Conservation (phyloP, 1,140 invertebrate species). For the Nixonia krombeini region DNA sequence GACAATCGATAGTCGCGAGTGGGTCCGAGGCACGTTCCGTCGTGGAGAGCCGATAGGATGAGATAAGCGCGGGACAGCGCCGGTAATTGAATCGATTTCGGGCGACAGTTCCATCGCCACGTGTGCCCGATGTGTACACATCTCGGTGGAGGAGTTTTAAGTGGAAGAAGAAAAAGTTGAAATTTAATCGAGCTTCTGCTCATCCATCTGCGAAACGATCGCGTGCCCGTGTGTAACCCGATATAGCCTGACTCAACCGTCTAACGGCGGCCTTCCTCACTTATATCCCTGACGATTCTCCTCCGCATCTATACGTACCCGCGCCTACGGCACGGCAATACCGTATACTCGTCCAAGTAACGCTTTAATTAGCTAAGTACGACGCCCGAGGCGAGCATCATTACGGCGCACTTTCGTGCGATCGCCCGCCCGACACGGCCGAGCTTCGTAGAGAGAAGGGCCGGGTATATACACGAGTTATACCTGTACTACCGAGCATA, state of each 20-base stretch:
- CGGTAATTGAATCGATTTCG: not conserved
- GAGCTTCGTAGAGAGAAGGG: constrained; percentile 21
- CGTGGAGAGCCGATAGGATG: no score
- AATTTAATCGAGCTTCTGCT: constrained; percentile 10
- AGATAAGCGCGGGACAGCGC: no score
- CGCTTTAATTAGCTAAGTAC: constrained; percentile 64
- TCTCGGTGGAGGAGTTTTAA: no score
- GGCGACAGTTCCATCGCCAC: no score
- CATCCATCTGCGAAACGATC: constrained; percentile 22
- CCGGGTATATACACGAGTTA: no score
- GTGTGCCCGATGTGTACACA: no score
- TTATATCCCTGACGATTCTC: constrained; percentile 28
- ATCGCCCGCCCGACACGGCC: constrained; percentile 39
- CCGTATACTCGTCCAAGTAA: constrained; percentile 32
- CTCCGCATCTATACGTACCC: constrained; percentile 22
- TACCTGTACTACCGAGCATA: constrained; percentile 24
- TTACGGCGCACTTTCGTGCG: constrained; percentile 54
- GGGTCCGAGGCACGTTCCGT: no score
- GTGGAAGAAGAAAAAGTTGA: not conserved
- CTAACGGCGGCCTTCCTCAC: constrained; percentile 10
- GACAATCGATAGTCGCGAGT: no score
- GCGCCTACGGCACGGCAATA: constrained; percentile 19
- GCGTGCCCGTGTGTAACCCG: constrained; percentile 34
- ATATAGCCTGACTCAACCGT: constrained; percentile 19
- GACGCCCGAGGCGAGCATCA: constrained; percentile 45